Evolutionary conservation across 2,888 invertebrate genomes (phyloP).

Genomic region (Spisula solida): DNA sequence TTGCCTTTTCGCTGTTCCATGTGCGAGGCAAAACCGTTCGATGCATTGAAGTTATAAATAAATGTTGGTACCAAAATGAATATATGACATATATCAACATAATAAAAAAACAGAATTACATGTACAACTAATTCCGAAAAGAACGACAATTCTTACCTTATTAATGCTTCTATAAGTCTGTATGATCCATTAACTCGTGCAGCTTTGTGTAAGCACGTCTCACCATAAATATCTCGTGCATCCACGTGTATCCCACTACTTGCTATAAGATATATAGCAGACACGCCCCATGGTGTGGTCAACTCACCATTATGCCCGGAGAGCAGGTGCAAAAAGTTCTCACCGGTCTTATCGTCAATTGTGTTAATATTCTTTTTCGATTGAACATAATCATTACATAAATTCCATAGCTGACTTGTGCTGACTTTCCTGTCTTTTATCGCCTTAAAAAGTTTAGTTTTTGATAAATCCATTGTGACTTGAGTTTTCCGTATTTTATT

Average conservation of each 20-base stretch:
- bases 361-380: constrained; percentile 77
- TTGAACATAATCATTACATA: constrained; percentile 67
- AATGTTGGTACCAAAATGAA: too few relatives aligned
- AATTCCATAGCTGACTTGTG: constrained; percentile 55
- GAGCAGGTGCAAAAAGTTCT: constrained; percentile 81
- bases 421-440: constrained; percentile 63
- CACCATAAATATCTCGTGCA: constrained; percentile 76
- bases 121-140: too few relatives aligned
- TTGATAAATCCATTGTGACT: constrained; percentile 68
- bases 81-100: too few relatives aligned
- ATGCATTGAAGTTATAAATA: too few relatives aligned
- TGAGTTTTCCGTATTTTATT: neutral
- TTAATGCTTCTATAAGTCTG: constrained; percentile 79
- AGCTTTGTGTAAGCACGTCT: constrained; percentile 82
- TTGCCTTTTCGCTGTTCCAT: too few relatives aligned
- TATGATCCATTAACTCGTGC: constrained; percentile 75
- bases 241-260: constrained; percentile 81
- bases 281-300: constrained; percentile 73
- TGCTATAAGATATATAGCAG: constrained; percentile 81
- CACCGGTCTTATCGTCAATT: constrained; percentile 70
- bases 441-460: constrained; percentile 87
- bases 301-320: constrained; percentile 74
- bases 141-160: constrained; percentile 75
- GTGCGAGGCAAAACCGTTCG: too few relatives aligned
- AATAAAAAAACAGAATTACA: too few relatives aligned